Conservation (phyloP, 2,797 vertebrate species). For the Falco berigora region DNA sequence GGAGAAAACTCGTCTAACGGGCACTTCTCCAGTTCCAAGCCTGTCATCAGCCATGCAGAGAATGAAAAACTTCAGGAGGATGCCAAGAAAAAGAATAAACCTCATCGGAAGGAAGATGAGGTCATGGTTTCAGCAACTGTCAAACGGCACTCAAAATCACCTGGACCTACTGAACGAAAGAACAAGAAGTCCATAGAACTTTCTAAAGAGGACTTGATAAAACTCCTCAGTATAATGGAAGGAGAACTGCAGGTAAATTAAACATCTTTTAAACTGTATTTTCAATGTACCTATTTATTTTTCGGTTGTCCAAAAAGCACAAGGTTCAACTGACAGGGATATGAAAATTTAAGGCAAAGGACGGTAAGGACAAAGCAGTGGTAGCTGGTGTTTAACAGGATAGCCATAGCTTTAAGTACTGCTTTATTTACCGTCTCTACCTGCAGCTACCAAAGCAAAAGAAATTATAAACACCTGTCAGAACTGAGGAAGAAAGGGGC, state of each 20-base stretch:
- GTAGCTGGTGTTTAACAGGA: neutral
- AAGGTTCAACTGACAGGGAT: neutral
- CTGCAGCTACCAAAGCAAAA: neutral
- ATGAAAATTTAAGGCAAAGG: neutral
- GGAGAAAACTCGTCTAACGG: slow-evolving; percentile 78
- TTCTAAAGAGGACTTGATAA: slow-evolving; percentile 84
- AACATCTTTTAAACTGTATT: neutral
- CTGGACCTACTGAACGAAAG: slow-evolving; percentile 63
- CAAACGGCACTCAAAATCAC: slow-evolving; percentile 75
- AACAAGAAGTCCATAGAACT: slow-evolving; percentile 76
- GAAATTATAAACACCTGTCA: neutral
- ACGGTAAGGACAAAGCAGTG: neutral
- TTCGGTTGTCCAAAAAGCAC: neutral
- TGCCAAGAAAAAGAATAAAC: slow-evolving; percentile 79
- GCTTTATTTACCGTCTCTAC: neutral
- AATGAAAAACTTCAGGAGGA: slow-evolving; percentile 76
- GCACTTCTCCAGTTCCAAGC: slow-evolving; percentile 77
- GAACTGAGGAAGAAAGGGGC: neutral
- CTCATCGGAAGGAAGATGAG: slow-evolving; percentile 77
- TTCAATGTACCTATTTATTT: neutral
- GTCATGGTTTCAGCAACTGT: slow-evolving; percentile 79
- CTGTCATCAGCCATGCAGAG: slow-evolving; percentile 72
- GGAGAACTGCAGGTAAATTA: slow-evolving; percentile 91
- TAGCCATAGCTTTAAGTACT: neutral
- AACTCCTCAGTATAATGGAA: slow-evolving; percentile 93